Base-by-base conservation (phyloP, 2,113 vertebrate genomes). In the Notothenia rossii region DNA sequence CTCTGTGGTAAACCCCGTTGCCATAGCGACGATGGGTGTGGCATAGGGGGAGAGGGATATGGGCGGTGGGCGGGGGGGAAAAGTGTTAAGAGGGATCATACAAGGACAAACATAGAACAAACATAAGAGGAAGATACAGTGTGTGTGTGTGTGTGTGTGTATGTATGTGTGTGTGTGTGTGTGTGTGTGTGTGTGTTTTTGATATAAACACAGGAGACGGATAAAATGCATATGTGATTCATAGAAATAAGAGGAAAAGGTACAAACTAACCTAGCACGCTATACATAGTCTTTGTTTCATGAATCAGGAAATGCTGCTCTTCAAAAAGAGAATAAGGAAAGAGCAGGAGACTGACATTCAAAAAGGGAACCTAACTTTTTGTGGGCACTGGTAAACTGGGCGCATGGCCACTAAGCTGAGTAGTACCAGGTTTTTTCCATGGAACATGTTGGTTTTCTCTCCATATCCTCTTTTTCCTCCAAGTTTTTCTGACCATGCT, bases 341-440 rank as follows among this genome's bases (percentile, higher is more conserved):
- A 75, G 48, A 65, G 55, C 58, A 70, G 64, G 48, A 86, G 36
- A 79, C 29, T 56, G 69, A 69, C 80, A 90, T 79, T 83, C 17
- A 75, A 85, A 86, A 58, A 25, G 72, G 82, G 73, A 84, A 83
- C 59, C 65, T 68, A 68, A 25, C 29, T 20, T 82, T 83, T 77
- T 86, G 88, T 76, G 88, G 90, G 77, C 72, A 75, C 36, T 67
- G 65, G 61, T 78, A 14, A 85, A 82, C 72, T 69, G 69, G 86
- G 89, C 80, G 8, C 60, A 14, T 9, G 29, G 69, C 89, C 88
- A 84, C 70, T 5, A 66, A 67, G 79, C 72, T 90, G 77, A 91
- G 88, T 81, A 79, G 75, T 25, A 86, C 62, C 86, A 89, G 70
- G 10, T 87, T 91, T 92, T 40, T 92, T 92, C 93, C 91, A 90